A percentile compares a stretch with the other conserved stretches of the same genome.
Conservation (phyloP, 2,113 vertebrate genomes). For the Phyllostomus discolor region DNA sequence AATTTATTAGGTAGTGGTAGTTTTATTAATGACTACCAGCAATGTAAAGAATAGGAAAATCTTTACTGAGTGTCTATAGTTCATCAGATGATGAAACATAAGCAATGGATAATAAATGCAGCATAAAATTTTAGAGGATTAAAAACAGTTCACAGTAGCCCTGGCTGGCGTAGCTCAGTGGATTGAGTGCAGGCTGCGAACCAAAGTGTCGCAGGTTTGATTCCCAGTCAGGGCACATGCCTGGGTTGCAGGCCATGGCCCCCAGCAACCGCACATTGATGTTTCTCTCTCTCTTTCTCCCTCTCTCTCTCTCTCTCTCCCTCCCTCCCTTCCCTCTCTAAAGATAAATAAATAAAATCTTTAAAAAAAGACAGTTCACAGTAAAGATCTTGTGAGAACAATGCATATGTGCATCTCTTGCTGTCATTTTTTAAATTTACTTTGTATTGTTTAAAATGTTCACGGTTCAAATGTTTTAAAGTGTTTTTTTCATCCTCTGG, state of each 20-base stretch:
- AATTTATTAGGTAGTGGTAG: constrained; percentile 1
- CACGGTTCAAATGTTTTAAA: neutral
- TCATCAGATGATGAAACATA: neutral
- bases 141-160: neutral
- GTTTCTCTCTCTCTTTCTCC: too few relatives aligned
- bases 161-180: too few relatives aligned
- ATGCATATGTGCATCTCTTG: neutral
- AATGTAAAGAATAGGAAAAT: neutral
- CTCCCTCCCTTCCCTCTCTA: too few relatives aligned
- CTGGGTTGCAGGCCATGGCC: too few relatives aligned
- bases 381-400: neutral
- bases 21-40: constrained; percentile 20
- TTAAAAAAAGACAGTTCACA: neutral
- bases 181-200: too few relatives aligned
- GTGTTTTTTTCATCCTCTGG: constrained; percentile 13
- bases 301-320: too few relatives aligned
- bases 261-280: too few relatives aligned
- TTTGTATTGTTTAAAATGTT: neutral
- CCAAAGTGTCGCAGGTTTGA: too few relatives aligned
- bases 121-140: constrained; percentile 23
- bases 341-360: too few relatives aligned
- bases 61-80: neutral
- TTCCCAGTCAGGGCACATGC: too few relatives aligned
- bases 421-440: neutral
- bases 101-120: neutral